Percentiles rank a stretch among this genome's conserved stretches.
Evolutionary conservation across 92 coral and sea anemone genomes (phyloP).

Genomic region (Anthopleura xanthogrammica): DNA sequence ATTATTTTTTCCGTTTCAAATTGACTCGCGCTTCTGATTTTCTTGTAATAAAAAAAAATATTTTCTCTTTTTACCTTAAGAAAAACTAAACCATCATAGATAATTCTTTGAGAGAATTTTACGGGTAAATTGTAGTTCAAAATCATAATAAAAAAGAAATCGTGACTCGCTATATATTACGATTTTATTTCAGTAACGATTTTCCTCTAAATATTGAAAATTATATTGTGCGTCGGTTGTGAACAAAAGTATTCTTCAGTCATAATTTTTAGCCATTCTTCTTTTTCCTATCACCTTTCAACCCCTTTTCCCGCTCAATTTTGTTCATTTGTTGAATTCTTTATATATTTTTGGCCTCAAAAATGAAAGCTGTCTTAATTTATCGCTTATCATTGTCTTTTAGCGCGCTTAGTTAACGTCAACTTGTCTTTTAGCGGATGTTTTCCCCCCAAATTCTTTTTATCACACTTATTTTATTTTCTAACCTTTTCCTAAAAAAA

Average conservation of each 20-base stretch:
- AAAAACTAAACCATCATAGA: not conserved
- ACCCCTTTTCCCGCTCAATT: not conserved
- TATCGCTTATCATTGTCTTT: not conserved
- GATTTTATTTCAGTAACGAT: not conserved
- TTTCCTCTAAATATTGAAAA: not conserved
- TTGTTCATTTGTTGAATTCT: not conserved
- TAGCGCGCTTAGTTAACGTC: not conserved
- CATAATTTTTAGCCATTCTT: not conserved
- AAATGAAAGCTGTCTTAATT: not conserved
- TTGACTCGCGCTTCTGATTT: not conserved
- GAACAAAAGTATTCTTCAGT: not conserved
- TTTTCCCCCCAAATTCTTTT: not conserved
- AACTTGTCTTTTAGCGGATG: not conserved
- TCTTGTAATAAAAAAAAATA: not conserved
- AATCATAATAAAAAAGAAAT: not conserved
- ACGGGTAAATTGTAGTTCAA: not conserved
- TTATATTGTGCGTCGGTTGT: not conserved
- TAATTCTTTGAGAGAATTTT: not conserved
- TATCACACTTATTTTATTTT: not conserved
- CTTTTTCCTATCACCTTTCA: not conserved
- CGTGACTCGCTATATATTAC: not conserved
- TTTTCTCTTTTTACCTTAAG: not conserved
- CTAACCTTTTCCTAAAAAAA: not conserved
- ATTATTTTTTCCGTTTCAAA: not conserved
- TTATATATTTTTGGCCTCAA: not conserved